A percentile compares a stretch with the other conserved stretches of the same genome.
phyloP scores from a whole-genome alignment of 1,140 invertebrate species.

The Dendrolimus punctatus region DNA sequence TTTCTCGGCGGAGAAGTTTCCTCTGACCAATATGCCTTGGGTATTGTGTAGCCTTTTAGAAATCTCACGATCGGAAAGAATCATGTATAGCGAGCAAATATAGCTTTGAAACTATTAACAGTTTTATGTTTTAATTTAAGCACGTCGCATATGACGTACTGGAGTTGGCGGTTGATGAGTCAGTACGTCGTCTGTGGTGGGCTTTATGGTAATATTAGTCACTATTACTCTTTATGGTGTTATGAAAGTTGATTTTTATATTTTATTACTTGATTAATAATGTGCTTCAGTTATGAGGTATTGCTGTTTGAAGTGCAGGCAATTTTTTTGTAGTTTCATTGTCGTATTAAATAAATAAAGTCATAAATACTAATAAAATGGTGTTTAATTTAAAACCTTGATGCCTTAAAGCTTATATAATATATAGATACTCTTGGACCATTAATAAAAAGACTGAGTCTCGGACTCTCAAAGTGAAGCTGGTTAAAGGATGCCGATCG shows the following conservation, averaged over 20 bases:
- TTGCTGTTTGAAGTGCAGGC: slow-evolving; percentile 67
- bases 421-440: neutral
- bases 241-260: slow-evolving; percentile 56
- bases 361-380: slow-evolving; percentile 60
- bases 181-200: no score
- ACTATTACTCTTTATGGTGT: slow-evolving; percentile 43
- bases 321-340: slow-evolving; percentile 70
- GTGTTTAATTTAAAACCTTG: slow-evolving; percentile 16
- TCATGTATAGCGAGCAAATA: slow-evolving; percentile 62
- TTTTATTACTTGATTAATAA: slow-evolving; percentile 57
- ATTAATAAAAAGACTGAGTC: neutral
- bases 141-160: no score
- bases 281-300: slow-evolving; percentile 66
- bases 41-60: slow-evolving; percentile 64
- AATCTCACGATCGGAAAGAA: slow-evolving; percentile 53
- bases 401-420: neutral
- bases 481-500: no score
- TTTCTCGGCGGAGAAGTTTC: slow-evolving; percentile 53
- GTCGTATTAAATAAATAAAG: slow-evolving; percentile 65
- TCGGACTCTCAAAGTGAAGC: no score
- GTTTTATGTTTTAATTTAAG: slow-evolving; percentile 29
- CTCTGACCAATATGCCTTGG: slow-evolving; percentile 67
- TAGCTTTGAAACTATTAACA: slow-evolving; percentile 52
- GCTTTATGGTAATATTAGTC: slow-evolving; percentile 34
- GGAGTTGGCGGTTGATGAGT: no score